Conservation (phyloP, 2,113 vertebrate species). For the Opisthocomus hoazin region DNA sequence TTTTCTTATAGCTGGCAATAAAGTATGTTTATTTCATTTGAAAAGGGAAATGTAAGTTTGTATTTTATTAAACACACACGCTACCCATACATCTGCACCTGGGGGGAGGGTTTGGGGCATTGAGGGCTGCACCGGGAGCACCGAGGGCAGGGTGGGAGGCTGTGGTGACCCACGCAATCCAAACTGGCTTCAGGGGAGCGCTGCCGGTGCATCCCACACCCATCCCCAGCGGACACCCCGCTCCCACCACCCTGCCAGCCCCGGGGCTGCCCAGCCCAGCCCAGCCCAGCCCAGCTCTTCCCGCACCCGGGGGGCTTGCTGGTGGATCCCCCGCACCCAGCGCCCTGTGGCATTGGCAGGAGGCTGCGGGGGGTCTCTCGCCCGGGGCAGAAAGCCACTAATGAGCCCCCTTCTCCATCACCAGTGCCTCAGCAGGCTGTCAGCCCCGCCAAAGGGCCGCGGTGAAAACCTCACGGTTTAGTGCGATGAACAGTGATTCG, state of each 20-base stretch:
- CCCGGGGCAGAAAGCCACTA: fast-evolving
- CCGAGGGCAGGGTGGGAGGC: background rate
- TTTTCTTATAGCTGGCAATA: conserved; percentile 61
- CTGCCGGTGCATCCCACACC: fast-evolving
- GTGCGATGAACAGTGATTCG: background rate
- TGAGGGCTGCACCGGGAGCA: background rate
- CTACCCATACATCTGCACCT: background rate
- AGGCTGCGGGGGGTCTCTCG: background rate
- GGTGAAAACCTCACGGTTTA: background rate
- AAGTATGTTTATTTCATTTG: conserved; percentile 62
- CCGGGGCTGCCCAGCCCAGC: background rate
- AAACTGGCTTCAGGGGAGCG: background rate
- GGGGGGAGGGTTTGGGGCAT: fast-evolving
- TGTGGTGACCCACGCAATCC: background rate
- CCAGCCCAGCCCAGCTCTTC: background rate
- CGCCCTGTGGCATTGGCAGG: background rate
- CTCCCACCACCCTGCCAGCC: background rate
- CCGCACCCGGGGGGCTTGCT: fast-evolving
- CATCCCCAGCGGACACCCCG: fast-evolving
- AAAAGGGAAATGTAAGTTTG: conserved; percentile 46
- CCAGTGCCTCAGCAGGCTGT: background rate
- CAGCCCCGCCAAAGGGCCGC: fast-evolving
- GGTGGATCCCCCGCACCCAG: too few relatives aligned
- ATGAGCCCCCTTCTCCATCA: fast-evolving
- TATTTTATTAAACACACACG: conserved; percentile 42